These are phyloP conservation scores for Paedocypris sp. DNA, from an alignment of 2,113 vertebrate species.

Conservation along the genomic window DNA sequence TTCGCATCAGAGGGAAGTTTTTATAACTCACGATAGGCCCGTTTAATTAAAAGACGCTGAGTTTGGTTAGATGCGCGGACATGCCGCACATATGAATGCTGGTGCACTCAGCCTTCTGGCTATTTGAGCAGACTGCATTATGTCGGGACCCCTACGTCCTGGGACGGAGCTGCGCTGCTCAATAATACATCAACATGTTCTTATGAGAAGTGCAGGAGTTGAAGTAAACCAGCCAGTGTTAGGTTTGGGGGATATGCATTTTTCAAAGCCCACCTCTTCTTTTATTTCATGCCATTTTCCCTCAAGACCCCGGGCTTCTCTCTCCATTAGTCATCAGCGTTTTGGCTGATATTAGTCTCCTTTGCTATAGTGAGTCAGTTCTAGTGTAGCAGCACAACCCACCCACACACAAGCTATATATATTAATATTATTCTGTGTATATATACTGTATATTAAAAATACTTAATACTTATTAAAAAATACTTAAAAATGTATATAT, in stretches of 20 bases:
- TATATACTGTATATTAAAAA: too few species aligned
- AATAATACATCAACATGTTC: conserved; percentile 38
- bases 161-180: conserved; percentile 16
- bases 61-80: background rate
- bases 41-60: background rate
- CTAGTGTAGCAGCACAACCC: background rate
- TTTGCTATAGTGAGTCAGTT: conserved; percentile 19
- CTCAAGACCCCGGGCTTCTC: conserved; percentile 4
- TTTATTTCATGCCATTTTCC: conserved; percentile 1
- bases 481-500: too few species aligned
- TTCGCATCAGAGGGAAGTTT: background rate
- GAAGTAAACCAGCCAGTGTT: conserved; percentile 4
- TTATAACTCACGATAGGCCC: background rate
- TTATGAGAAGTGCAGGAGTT: conserved; percentile 22
- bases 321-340: conserved; percentile 25
- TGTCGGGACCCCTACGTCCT: background rate
- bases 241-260: conserved; percentile 17
- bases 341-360: background rate
- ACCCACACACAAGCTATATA: background rate
- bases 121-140: conserved; percentile 21
- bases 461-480: too few species aligned
- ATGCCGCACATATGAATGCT: background rate
- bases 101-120: conserved; percentile 1
- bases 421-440: too few species aligned
- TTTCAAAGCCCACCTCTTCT: conserved; percentile 21